phyloP scores from a whole-genome alignment of 1,140 invertebrate genomes.

The Muscidifurax raptorellus region DNA sequence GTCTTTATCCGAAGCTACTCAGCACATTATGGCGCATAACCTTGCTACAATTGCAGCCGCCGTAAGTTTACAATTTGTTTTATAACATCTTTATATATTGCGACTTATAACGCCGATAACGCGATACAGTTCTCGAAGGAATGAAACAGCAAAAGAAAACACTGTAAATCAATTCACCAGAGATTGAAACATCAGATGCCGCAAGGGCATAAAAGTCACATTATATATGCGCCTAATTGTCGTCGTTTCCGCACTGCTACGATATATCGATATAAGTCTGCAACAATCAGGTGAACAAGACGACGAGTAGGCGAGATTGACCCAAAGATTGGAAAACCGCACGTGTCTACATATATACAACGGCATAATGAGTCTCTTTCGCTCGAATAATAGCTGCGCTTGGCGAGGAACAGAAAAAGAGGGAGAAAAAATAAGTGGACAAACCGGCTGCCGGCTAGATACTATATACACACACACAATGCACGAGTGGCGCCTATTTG shows the following conservation, averaged over 20 bases:
- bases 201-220: neutral
- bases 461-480: neutral
- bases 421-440: neutral
- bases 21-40: neutral
- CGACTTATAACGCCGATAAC: too few relatives aligned
- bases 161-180: neutral
- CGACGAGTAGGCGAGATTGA: neutral
- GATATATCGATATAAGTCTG: neutral
- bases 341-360: neutral
- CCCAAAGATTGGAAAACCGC: neutral
- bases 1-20: neutral
- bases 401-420: neutral
- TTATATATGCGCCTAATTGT: neutral
- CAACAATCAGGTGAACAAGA: too few relatives aligned
- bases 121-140: neutral
- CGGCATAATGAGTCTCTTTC: neutral
- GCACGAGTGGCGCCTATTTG: neutral
- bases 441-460: neutral
- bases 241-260: neutral
- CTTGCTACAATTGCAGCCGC: neutral
- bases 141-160: neutral
- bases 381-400: neutral
- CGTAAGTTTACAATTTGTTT: neutral
- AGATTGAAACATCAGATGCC: neutral
- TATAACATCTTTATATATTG: neutral